Percentiles rank a stretch among this genome's conserved stretches.
phyloP scores from a whole-genome alignment of 2,888 invertebrate species.

The Macaria liturata region DNA sequence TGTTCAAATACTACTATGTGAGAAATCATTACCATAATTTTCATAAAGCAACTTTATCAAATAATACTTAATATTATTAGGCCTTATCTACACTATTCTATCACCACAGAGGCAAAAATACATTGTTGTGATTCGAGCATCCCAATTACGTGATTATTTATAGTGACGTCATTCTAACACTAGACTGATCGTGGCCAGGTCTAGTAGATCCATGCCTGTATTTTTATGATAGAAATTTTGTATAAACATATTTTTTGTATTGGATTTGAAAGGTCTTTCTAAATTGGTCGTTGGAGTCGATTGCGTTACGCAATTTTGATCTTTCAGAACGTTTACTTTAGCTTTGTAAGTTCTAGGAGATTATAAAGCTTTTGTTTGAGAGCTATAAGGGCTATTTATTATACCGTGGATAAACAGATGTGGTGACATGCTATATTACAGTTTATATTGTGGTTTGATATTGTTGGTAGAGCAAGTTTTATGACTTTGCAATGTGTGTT shows the following conservation, averaged over 20 bases:
- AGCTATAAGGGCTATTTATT: slow-evolving; percentile 32
- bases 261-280: neutral
- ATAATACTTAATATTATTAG: neutral
- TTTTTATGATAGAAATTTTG: neutral
- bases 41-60: too few species aligned
- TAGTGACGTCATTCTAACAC: slow-evolving; percentile 61
- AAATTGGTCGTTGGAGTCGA: slow-evolving; percentile 29
- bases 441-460: slow-evolving; percentile 42
- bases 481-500: slow-evolving; percentile 62
- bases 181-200: slow-evolving; percentile 39
- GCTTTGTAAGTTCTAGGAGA: neutral
- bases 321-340: slow-evolving; percentile 23
- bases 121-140: slow-evolving; percentile 57
- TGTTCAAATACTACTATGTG: too few species aligned
- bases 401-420: slow-evolving; percentile 45
- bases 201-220: slow-evolving; percentile 34
- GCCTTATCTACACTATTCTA: slow-evolving; percentile 23
- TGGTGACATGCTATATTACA: slow-evolving; percentile 41
- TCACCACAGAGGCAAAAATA: slow-evolving; percentile 29
- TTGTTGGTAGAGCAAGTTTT: slow-evolving; percentile 20
- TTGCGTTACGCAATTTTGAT: slow-evolving; percentile 38
- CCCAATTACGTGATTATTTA: slow-evolving; percentile 79
- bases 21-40: too few species aligned
- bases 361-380: slow-evolving; percentile 2
- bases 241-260: slow-evolving; percentile 4